Evolutionary conservation across 2,113 vertebrate genomes (phyloP).

Genomic region (Nipponia nippon): DNA sequence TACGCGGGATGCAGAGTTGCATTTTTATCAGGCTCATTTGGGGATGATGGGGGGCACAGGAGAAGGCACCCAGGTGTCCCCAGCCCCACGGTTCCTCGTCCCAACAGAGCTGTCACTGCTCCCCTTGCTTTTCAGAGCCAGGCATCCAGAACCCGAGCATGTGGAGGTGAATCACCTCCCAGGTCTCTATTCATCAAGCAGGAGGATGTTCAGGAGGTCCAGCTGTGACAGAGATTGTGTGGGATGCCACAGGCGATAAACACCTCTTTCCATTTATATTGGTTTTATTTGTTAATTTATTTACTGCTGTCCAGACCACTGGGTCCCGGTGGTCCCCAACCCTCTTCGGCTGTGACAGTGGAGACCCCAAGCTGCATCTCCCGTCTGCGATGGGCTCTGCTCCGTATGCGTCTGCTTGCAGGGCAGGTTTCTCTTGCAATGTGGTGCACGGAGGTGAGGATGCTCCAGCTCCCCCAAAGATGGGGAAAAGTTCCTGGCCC

Average conservation of each 20-base stretch:
- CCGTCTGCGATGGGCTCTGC: fast-evolving
- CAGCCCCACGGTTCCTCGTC: background rate
- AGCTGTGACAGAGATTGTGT: background rate
- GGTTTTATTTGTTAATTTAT: background rate
- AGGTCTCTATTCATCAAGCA: background rate
- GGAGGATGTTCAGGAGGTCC: background rate
- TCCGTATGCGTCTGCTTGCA: fast-evolving
- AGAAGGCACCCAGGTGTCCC: background rate
- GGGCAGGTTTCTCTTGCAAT: background rate
- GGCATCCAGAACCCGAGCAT: background rate
- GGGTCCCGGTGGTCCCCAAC: fast-evolving
- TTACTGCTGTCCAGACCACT: fast-evolving
- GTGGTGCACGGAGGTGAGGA: background rate
- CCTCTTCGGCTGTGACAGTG: fast-evolving
- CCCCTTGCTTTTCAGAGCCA: background rate
- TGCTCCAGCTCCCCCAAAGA: background rate
- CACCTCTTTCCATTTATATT: background rate
- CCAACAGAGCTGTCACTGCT: background rate
- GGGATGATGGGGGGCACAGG: background rate
- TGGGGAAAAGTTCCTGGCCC: background rate
- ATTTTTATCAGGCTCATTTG: background rate
- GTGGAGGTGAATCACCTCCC: background rate
- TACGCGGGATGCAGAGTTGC: fast-evolving
- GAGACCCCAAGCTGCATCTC: background rate
- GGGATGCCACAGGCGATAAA: background rate